Base-by-base conservation (phyloP, 2,888 invertebrate species). In the Chrysolina haemoptera region DNA sequence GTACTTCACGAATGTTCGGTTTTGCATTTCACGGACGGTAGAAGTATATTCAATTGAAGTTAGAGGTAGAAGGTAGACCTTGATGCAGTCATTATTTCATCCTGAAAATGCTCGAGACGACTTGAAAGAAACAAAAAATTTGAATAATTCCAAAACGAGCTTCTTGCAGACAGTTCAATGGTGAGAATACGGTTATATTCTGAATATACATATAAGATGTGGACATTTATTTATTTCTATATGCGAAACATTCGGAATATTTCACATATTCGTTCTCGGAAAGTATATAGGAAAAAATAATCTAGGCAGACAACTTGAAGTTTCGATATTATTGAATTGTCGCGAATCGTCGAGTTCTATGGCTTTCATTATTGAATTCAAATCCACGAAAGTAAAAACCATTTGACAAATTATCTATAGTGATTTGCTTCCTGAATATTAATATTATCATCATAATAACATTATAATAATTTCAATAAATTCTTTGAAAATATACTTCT, bases 91-190 rank as follows among this genome's bases (percentile, higher is more conserved):
- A 59, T 59, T 59, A 59, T 59, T 59, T 59, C 59, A 59, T 22
- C 35, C 59, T 59, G 59, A 59, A 59, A 59, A 59, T 35, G 27
- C 16, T 27, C 59, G 59, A 59, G 59, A 35, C 59, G 59, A 35
- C 27, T 59, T 59, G 59, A 59, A 59, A n/a, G 59, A n/a, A 59
- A 59, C 59, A 59, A 41, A 68, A 68, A 48, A 68, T 68, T 68
- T 68, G 50, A 68, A 68, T 68, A 55, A 68, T 68, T 48, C 27
- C 27, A 55, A 68, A 16, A 27, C 50, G 35, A 68, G 65, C 46
- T 40, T n/a, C 46, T 68, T 22, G 50, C 68, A 40, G 68, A 68
- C 68, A 68, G 68, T 50, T 68, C 68, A 68, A 68, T 68, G 53
- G 68, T 53, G 53, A 65, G 65, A 65, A 46, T 48, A 65, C 40